A percentile compares a stretch with the other conserved stretches of the same genome.
Evolutionary conservation across 2,113 vertebrate species (phyloP).

Genomic region (Hystrix brachyura): DNA sequence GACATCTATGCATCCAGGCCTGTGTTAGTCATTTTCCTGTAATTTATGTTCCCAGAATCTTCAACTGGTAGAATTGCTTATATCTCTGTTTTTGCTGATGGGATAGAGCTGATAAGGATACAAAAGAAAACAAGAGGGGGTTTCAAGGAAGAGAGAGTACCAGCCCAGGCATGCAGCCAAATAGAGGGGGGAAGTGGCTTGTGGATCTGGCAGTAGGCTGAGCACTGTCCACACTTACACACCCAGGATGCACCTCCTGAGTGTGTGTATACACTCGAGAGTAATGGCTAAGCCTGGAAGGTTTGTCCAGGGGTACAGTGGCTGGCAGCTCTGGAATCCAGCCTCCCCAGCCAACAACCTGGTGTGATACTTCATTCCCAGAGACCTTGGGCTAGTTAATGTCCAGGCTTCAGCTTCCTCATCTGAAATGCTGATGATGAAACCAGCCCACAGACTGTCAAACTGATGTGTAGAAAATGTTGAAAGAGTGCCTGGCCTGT

Average conservation of each 20-base stretch:
- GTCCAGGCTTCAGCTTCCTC: not conserved
- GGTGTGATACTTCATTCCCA: not conserved
- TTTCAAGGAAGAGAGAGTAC: not conserved
- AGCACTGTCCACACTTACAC: not conserved
- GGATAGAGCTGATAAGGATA: not conserved
- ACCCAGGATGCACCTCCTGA: not conserved
- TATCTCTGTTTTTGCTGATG: not conserved
- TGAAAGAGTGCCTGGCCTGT: no score
- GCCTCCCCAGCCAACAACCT: not conserved
- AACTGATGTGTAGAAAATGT: not conserved
- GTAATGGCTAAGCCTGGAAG: not conserved
- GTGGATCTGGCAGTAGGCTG: not conserved
- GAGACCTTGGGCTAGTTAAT: not conserved
- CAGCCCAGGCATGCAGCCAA: fast-evolving
- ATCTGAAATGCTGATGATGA: not conserved
- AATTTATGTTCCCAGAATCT: not conserved
- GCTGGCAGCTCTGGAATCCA: not conserved
- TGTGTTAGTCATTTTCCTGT: not conserved
- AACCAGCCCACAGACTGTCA: not conserved
- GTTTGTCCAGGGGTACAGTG: not conserved
- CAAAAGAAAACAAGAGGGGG: not conserved
- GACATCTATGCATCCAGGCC: not conserved
- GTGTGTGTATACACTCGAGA: not conserved
- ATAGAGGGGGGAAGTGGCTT: not conserved
- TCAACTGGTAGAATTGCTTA: not conserved